Evolutionary conservation across 2,113 vertebrate species (phyloP).

Genomic region (Rhinichthys klamathensis): DNA sequence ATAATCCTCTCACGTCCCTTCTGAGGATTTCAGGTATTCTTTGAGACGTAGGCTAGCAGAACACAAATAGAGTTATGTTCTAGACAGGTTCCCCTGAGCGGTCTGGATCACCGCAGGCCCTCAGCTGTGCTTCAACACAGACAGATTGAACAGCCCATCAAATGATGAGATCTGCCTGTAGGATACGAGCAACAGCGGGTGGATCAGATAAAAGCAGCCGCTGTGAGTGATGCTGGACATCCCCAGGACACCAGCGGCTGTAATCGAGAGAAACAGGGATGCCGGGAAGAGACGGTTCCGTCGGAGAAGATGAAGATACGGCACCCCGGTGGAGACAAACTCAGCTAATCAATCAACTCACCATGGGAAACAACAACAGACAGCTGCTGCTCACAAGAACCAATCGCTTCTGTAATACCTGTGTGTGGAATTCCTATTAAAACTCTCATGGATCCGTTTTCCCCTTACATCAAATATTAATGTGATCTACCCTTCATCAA

Average conservation of each 20-base stretch:
- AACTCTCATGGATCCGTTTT: not conserved
- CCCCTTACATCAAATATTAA: too few species aligned
- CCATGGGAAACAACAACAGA: not conserved
- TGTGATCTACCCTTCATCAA: too few species aligned
- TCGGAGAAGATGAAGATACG: not conserved
- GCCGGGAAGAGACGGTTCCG: not conserved
- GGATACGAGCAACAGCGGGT: not conserved
- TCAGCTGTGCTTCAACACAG: not conserved
- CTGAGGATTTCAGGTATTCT: not conserved
- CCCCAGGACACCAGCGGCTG: not conserved
- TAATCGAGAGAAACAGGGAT: not conserved
- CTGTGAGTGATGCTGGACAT: not conserved
- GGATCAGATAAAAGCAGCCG: slow-evolving; percentile 3
- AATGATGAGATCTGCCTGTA: not conserved
- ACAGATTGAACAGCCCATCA: too few species aligned
- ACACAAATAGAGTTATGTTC: not conserved
- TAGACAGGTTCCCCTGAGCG: not conserved
- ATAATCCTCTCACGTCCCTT: not conserved
- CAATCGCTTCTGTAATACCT: not conserved
- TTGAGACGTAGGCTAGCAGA: not conserved
- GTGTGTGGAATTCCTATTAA: not conserved
- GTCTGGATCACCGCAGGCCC: not conserved
- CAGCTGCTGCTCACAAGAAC: not conserved
- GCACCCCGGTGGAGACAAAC: not conserved
- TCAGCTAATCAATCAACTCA: slow-evolving; percentile 13